These are phyloP conservation scores for Enteromius viviparus DNA, from an alignment of 2,797 vertebrate genomes.

Conservation along the genomic window DNA sequence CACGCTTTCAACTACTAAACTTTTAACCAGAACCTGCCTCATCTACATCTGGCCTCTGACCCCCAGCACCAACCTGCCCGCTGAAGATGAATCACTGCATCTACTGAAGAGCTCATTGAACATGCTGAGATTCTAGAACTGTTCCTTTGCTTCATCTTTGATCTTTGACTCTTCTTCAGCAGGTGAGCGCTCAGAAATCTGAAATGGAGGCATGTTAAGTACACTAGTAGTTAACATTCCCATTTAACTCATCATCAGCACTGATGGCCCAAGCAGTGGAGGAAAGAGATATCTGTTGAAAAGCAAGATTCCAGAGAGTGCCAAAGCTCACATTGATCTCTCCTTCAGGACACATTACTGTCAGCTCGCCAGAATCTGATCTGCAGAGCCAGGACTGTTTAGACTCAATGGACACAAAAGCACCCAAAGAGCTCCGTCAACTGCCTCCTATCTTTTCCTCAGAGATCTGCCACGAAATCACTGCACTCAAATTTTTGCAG, in stretches of 20 bases:
- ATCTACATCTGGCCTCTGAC: slow-evolving; percentile 74
- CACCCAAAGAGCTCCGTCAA: neutral
- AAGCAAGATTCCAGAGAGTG: neutral
- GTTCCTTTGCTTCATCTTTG: slow-evolving; percentile 59
- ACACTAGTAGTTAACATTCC: neutral
- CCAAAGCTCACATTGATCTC: slow-evolving; percentile 34
- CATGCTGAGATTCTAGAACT: slow-evolving; percentile 62
- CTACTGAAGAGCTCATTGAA: slow-evolving; percentile 75
- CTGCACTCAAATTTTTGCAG: neutral
- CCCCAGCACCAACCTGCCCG: slow-evolving; percentile 67
- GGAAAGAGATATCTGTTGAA: neutral
- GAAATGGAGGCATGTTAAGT: neutral
- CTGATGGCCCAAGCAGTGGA: neutral
- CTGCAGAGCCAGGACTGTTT: slow-evolving; percentile 25
- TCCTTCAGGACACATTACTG: slow-evolving; percentile 39
- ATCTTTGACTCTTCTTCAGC: slow-evolving; percentile 39
- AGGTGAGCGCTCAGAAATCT: slow-evolving; percentile 19
- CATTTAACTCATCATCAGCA: slow-evolving; percentile 26
- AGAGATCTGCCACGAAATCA: neutral
- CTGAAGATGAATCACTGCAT: slow-evolving; percentile 71
- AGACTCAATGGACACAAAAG: slow-evolving; percentile 34
- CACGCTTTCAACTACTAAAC: slow-evolving; percentile 25
- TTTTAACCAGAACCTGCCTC: slow-evolving; percentile 56
- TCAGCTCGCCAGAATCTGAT: slow-evolving; percentile 13
- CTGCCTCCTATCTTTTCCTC: neutral